A percentile compares a stretch with the other conserved stretches of the same genome.
Evolutionary conservation across 2,888 invertebrate genomes (phyloP).

Genomic region (Lasius platythorax): DNA sequence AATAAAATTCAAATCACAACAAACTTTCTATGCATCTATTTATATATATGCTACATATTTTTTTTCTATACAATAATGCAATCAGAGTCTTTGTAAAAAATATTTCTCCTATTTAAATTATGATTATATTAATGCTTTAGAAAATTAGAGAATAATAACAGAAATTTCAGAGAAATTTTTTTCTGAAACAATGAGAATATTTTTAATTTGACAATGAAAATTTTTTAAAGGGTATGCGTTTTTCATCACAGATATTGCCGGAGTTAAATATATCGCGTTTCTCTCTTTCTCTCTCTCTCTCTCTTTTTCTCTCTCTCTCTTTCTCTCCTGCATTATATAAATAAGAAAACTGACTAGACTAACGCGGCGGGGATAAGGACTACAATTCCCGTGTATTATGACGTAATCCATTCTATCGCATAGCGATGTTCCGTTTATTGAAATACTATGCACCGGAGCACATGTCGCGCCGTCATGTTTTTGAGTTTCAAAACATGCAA

Average conservation of each 20-base stretch:
- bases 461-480: conserved; percentile 33
- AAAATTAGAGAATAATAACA: conserved; percentile 3
- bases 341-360: conserved; percentile 11
- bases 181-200: neutral
- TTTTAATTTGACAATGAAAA: neutral
- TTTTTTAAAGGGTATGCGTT: neutral
- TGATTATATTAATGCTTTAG: neutral
- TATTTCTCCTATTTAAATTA: neutral
- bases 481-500: conserved; percentile 59
- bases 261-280: neutral
- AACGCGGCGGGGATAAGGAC: neutral
- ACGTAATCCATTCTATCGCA: conserved; percentile 3
- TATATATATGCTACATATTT: neutral
- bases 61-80: neutral
- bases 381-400: conserved; percentile 18
- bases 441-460: conserved; percentile 20
- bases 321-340: neutral
- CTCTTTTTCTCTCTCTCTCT: neutral
- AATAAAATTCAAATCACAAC: conserved; percentile 11
- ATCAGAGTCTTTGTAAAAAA: neutral
- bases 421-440: conserved; percentile 21
- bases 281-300: neutral
- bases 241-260: neutral
- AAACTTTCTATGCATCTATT: neutral
- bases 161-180: neutral